Evolutionary conservation across 2,113 vertebrate species (phyloP), one percentile per base, ranked within the genome.

Genomic region (Notarius lentiginosus): DNA sequence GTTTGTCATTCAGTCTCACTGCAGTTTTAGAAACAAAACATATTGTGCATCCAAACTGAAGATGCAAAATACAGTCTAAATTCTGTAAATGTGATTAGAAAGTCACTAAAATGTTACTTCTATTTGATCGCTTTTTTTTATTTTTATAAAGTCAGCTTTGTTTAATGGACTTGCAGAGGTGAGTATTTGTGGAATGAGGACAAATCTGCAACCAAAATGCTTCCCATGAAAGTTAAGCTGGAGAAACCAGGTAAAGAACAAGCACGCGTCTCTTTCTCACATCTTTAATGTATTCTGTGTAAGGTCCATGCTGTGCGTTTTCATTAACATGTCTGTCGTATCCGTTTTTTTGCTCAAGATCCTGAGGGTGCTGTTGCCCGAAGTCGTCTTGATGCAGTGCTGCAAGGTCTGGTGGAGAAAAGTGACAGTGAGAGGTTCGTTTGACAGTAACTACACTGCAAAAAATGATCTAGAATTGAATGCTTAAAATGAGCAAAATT

Each of bases 211-310:
- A n/a, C 91, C 24, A 91, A 56, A 87, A 95, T 97, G 96, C 93
- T 96, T 6, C 95, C 95, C 82, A 91, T 93, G 27, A 97, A 96
- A 91, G 94, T 96, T 82, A 96, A 97, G 91, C 94, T 93, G 24
- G 96, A 96, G 90, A 95, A 95, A 89, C 91, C 94, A 91, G 96
- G 96, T 97, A 88, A 90, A 90, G 49, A n/a, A 34, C 17, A 1
- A 77, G 2, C 27, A 30, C 49, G 9, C 18, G 8, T 12, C 15
- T 11, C 20, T 30, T 10, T 77, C 0, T 84, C 11, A 47, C 49
- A 55, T 18, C 3, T 80, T 14, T 61, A 24, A 60, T 61, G 14
- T 5, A 34, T 79, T 79, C 7, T 47, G 11, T 81, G 56, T 61
- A 58, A 34, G 55, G 56, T 51, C 2, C 7, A 7, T 79, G 8